Evolutionary conservation across 1,140 invertebrate genomes (phyloP).

Genomic region (Drosophila paulistorum): DNA sequence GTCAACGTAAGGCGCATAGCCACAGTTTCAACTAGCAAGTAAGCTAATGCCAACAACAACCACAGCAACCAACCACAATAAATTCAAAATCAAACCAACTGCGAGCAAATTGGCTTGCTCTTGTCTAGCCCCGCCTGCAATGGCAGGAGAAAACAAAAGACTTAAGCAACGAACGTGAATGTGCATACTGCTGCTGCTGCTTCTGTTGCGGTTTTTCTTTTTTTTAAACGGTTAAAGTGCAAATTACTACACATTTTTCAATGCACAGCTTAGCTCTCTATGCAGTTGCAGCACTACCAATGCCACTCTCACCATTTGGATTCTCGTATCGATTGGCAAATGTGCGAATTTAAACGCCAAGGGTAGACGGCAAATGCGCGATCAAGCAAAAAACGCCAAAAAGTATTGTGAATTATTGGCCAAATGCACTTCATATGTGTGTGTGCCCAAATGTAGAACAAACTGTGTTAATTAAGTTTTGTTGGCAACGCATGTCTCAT

Average conservation of each 20-base stretch:
- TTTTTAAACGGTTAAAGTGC: slow-evolving; percentile 65
- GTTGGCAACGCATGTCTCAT: slow-evolving; percentile 42
- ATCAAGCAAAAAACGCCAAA: slow-evolving; percentile 21
- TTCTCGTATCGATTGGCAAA: slow-evolving; percentile 6
- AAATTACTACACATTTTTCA: slow-evolving; percentile 66
- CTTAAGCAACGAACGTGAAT: slow-evolving; percentile 70
- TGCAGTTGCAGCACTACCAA: slow-evolving; percentile 30
- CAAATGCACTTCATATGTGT: slow-evolving; percentile 27
- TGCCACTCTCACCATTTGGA: slow-evolving; percentile 47
- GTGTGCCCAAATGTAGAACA: slow-evolving; percentile 61
- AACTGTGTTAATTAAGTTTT: slow-evolving; percentile 71
- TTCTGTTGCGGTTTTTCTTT: slow-evolving; percentile 44
- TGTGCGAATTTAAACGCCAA: slow-evolving; percentile 55
- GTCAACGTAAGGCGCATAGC: slow-evolving; percentile 14
- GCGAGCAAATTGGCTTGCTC: slow-evolving; percentile 56
- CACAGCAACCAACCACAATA: slow-evolving; percentile 34
- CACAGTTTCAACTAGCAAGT: slow-evolving; percentile 34
- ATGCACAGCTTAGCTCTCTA: slow-evolving; percentile 16
- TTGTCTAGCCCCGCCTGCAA: slow-evolving; percentile 6
- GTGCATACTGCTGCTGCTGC: slow-evolving; percentile 36
- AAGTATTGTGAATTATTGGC: slow-evolving; percentile 52
- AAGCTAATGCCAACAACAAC: slow-evolving; percentile 59
- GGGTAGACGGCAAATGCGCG: slow-evolving; percentile 43
- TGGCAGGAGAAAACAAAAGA: slow-evolving; percentile 62
- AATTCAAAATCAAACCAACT: slow-evolving; percentile 39